Evolutionary conservation across 2,797 vertebrate species (phyloP), one percentile per base, ranked within the genome.

Genomic region (Morus bassanus): DNA sequence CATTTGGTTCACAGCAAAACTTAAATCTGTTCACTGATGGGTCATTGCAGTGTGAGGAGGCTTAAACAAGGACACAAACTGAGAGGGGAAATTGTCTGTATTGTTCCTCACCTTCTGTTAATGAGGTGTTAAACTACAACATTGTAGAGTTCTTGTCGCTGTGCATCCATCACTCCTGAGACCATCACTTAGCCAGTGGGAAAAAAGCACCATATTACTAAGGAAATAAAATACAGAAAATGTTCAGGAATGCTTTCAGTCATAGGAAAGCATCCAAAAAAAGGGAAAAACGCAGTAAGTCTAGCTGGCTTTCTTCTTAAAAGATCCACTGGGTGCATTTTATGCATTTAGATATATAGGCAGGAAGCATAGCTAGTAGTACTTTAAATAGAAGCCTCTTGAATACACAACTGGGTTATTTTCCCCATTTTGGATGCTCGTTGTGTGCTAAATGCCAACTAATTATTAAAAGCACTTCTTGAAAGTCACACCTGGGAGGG

Each of bases 141-240:
- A 0, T 24, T 50, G 33, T 24, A 48, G 31, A n/a, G 14, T 43
- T 33, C 51, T 59, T 27, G n/a, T 45, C 0, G 0, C 45, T 64
- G 69, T 24, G 53, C 65, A 51, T 56, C 35, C 46, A 3, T 70
- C 51, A 7, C n/a, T 76, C 13, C 88, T 11, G 48, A 84, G 76
- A n/a, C 45, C 61, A 30, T 64, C 31, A 16, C 53, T 88, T 41
- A 83, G 57, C 63, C 59, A 37, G 33, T 24, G 14, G 28, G 1
- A 11, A 75, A 2, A 65, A 48, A 17, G 5, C 85, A 84, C 27
- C 27, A 3, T 15, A 48, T 79, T 37, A 63, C 37, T 67, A 39
- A 78, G 57, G 89, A 77, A 85, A 70, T 61, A 27, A 19, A 80
- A 76, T 10, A 28, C 48, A 91, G 69, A 48, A 75, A 76, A 50